These are phyloP conservation scores for Eudasyphora cyanicolor DNA, from an alignment of 2,888 invertebrate genomes.

Conservation along the genomic window DNA sequence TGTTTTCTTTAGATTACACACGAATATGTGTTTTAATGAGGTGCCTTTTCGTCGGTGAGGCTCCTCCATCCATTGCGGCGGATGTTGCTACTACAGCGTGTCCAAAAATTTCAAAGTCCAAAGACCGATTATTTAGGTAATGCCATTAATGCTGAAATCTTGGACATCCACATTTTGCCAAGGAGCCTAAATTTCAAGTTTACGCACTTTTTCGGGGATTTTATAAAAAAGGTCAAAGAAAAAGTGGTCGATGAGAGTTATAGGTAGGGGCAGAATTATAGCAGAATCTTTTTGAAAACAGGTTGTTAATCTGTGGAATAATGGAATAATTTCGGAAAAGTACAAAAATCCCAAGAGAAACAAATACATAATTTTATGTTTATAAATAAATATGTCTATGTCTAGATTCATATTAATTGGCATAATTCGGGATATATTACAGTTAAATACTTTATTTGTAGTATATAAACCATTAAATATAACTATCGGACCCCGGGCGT, in stretches of 20 bases:
- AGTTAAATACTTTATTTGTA: no score
- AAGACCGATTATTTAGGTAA: conserved; percentile 44
- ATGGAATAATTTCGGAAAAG: no score
- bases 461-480: no score
- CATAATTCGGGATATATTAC: no score
- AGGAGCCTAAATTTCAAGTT: not conserved
- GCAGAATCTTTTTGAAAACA: no score
- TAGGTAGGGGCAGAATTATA: not conserved
- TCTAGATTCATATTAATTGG: no score
- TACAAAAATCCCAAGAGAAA: no score
- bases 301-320: no score
- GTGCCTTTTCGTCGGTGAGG: conserved; percentile 17
- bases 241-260: no score
- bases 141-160: conserved; percentile 17
- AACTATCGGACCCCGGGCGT: no score
- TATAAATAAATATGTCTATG: no score
- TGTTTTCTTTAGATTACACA: conserved; percentile 6
- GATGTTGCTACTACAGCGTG: not conserved
- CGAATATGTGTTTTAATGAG: conserved; percentile 52
- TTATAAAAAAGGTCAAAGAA: not conserved
- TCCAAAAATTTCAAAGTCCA: conserved; percentile 38
- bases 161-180: not conserved
- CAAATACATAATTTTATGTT: no score
- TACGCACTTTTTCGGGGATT: conserved; percentile 24
- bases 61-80: not conserved